These are phyloP conservation scores for Crocuta crocuta DNA, from an alignment of 2,113 vertebrate species.

Conservation along the genomic window DNA sequence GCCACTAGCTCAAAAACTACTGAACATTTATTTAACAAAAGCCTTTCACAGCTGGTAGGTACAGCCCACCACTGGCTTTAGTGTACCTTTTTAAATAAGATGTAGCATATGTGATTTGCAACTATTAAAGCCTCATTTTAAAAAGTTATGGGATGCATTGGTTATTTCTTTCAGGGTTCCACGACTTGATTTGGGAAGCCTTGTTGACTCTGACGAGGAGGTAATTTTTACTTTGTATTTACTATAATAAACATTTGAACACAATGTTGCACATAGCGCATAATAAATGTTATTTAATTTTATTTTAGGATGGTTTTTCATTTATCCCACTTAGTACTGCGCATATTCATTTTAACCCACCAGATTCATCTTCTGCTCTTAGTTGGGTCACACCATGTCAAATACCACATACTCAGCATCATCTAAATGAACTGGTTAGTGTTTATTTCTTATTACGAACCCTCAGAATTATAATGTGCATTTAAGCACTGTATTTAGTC, in stretches of 20 bases:
- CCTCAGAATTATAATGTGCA: not conserved
- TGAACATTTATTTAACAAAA: conserved; percentile 25
- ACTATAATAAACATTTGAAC: conserved; percentile 1
- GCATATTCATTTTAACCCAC: conserved; percentile 58
- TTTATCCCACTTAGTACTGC: conserved; percentile 50
- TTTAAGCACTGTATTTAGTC: not conserved
- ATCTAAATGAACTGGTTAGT: conserved; percentile 78
- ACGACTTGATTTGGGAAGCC: conserved; percentile 86
- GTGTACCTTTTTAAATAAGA: not conserved
- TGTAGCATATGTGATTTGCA: not conserved
- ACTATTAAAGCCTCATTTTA: conserved; percentile 7
- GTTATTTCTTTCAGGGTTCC: conserved; percentile 87
- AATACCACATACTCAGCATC: conserved; percentile 64
- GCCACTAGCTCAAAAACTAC: not conserved
- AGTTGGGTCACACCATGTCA: conserved; percentile 67
- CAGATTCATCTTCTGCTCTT: conserved; percentile 72
- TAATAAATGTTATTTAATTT: conserved; percentile 6
- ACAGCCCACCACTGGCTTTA: not conserved
- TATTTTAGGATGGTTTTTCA: conserved; percentile 81
- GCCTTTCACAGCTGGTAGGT: not conserved
- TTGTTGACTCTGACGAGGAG: conserved; percentile 88
- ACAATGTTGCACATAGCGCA: not conserved
- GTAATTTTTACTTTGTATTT: conserved; percentile 80
- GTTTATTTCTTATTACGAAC: conserved; percentile 30
- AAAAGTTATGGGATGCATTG: not conserved